A percentile compares a stretch with the other conserved stretches of the same genome.
Conservation (phyloP, 1,140 invertebrate species). For the Lerema accius region DNA sequence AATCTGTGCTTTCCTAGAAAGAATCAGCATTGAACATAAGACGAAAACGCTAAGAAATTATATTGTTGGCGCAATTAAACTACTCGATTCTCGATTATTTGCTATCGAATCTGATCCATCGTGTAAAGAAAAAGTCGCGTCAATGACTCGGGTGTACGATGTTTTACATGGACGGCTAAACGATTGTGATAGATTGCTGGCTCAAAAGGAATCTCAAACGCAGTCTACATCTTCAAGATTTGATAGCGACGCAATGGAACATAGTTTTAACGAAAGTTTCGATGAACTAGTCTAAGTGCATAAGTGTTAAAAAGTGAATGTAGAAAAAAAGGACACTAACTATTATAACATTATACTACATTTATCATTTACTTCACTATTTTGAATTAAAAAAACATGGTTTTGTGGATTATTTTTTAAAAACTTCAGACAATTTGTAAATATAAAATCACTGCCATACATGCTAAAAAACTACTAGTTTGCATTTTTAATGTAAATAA, state of each 20-base stretch:
- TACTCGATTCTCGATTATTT: conserved; percentile 78
- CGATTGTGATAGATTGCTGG: conserved; percentile 73
- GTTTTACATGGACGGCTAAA: conserved; percentile 73
- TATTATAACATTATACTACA: background rate
- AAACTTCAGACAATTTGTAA: too few species aligned
- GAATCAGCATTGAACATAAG: conserved; percentile 77
- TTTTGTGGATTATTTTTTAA: too few species aligned
- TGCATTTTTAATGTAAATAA: too few species aligned
- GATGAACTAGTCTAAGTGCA: conserved; percentile 62
- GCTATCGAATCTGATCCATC: conserved; percentile 79
- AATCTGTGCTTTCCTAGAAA: conserved; percentile 77
- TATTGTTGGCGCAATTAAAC: conserved; percentile 78
- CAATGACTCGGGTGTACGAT: conserved; percentile 79
- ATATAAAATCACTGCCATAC: too few species aligned
- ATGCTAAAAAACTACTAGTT: too few species aligned
- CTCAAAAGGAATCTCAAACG: conserved; percentile 66
- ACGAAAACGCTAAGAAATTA: conserved; percentile 79
- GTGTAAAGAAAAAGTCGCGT: conserved; percentile 79
- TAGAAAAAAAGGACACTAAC: background rate
- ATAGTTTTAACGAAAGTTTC: conserved; percentile 63
- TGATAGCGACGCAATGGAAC: conserved; percentile 61
- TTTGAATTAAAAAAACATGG: too few species aligned
- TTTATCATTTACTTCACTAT: too few species aligned
- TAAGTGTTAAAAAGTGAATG: conserved; percentile 3
- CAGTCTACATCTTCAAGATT: conserved; percentile 48